Evolutionary conservation across 2,113 vertebrate species (phyloP), one percentile per base, ranked within the genome.

Genomic region (Paedocypris sp.): DNA sequence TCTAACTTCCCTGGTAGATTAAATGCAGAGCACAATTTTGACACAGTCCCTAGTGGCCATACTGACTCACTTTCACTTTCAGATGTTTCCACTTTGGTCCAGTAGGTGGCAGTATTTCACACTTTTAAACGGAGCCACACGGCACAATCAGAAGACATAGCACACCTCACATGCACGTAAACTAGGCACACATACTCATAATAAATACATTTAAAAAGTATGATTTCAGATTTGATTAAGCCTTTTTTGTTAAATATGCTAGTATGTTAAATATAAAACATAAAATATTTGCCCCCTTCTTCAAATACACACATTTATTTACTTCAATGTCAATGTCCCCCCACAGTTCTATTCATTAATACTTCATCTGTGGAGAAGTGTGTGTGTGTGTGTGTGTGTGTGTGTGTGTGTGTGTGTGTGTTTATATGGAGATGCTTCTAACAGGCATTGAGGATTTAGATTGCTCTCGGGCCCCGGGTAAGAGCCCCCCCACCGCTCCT

Each of bases 401-500:
- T 63, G n/a, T n/a, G n/a, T n/a, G n/a, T n/a, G n/a, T n/a, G n/a
- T n/a, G n/a, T 54, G 28, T 31, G 36, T 18, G 28, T 45, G 60
- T 61, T 62, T 54, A 16, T 60, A 39, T 67, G 58, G 58, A 41
- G 51, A 61, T 67, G 32, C 57, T 18, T 54, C 29, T 67, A 67
- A 67, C 58, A 62, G 50, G 58, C 49, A 35, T 61, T 36, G 57
- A 54, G 49, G 50, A 61, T 62, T 56, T 67, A 46, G 59, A 62
- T 67, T 67, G 65, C 58, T 67, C 58, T 67, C 61, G 53, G 58
- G 57, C 58, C 58, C 50, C 48, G 32, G 65, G 42, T 67, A 26
- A 53, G 39, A 7, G 10, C 57, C 58, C 65, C 41, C 58, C 65
- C 65, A 46, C 43, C 25, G 25, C 42, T 61, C 35, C 49, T 67